Base-by-base conservation (phyloP, 2,113 vertebrate species). In the Dipodomys stephensi region DNA sequence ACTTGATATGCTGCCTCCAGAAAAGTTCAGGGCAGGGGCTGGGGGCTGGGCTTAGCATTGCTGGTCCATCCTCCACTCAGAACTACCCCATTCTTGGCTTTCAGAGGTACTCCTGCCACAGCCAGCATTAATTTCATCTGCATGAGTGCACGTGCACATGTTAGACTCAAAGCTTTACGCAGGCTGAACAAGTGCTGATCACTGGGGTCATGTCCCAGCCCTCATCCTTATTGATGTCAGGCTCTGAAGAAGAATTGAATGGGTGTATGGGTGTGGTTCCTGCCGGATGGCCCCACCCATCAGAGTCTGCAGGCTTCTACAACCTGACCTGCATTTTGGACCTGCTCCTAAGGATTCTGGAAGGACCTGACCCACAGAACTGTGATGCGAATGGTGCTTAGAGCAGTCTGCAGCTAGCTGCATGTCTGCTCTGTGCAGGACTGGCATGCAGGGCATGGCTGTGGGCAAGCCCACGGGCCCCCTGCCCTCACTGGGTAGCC, bases 341-440 rank as follows among this genome's bases (percentile, higher is more conserved):
- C 30, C 65, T 49, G 67, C 89, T 94, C 20, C 57, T 23, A 32
- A 1, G 19, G 78, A 39, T 64, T 88, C 64, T 62, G 30, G 76
- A 79, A 87, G 74, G 69, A 28, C 74, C 28, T 23, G 30, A 62
- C 39, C 64, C 27, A 8, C 32, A 65, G 30, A 76, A 39, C 12
- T 27, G 53, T 9, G 71, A 69, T 18, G 28, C 8, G 12, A 60
- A 74, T 80, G 53, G 72, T 49, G n/a, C 6, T 57, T 3, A 2
- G n/a, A 49, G 62, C 25, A 0, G 0, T 4, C 20, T 13, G 15
- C 53, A 53, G 32, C 25, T 49, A 18, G n/a, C 18, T 7, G 11
- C 3, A 72, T 13, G 23, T 67, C 39, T 1, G 23, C 9, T 39
- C 44, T 16, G 53, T 57, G 53, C 53, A 12, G 83, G 67, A 78